Base-by-base conservation (phyloP, 2,113 vertebrate genomes). In the Pimephales promelas region DNA sequence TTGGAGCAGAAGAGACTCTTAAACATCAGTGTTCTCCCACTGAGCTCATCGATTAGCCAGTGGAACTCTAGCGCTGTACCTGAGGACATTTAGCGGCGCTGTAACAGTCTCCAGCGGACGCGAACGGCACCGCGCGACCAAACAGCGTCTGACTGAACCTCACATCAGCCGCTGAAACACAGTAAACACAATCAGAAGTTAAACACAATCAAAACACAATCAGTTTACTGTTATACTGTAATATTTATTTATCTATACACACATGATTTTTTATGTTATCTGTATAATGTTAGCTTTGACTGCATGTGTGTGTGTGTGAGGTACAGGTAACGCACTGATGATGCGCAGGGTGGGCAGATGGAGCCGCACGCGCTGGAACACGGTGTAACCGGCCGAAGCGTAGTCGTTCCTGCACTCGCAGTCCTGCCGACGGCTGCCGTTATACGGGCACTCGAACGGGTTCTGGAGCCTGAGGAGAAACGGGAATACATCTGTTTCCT, bases 391-490 rank as follows among this genome's bases (percentile, higher is more conserved):
- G 34, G 96, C 95, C 66, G 96, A 95, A 10, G 92, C 89, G 90
- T 98, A 98, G 89, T 98, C 97, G 40, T 96, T 95, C 90, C 90
- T 95, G 88, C 97, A 98, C 8, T 88, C 89, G 70, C 97, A 98
- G 87, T 98, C 96, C 88, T 95, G 94, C 80, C 92, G 94, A 77
- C 97, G 95, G 87, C 95, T 98, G 92, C 97, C 96, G 59, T 99
- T 98, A 80, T 96, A 97, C 45, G 98, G 98, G 74, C 97, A 99
- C 61, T 98, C 95, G 34, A 97, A 97, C 0, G 97, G 98, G 90
- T 98, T 98, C 89, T 95, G 93, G 75, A 99, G 75, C 88, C 97
- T 99, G 85, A 8, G 89, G 83, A 85, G 14, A 54, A 20, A 52
- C 28, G 28, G n/a, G n/a, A n/a, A n/a, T n/a, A n/a, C n/a, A n/a